These are phyloP conservation scores for Campoplex nolae DNA, from an alignment of 2,888 invertebrate species.

Conservation along the genomic window DNA sequence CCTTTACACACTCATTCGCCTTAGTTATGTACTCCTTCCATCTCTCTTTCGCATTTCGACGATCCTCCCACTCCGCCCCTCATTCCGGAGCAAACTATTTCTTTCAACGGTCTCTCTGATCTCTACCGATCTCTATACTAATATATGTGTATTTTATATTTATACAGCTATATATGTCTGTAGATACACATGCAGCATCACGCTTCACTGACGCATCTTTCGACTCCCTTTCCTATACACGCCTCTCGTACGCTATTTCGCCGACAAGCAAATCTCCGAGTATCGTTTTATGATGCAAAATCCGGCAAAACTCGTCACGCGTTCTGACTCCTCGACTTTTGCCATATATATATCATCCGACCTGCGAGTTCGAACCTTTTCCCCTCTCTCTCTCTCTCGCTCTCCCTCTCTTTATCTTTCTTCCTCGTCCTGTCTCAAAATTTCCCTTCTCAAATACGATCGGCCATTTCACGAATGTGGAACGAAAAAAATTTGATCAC, in stretches of 20 bases:
- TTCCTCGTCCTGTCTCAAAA: background rate
- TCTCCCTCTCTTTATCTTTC: too few species aligned
- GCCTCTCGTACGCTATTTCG: constrained; percentile 45
- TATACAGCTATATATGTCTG: background rate
- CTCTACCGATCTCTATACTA: constrained; percentile 64
- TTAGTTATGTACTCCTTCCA: constrained; percentile 7
- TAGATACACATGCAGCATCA: constrained; percentile 14
- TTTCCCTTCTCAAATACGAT: background rate
- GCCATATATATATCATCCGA: background rate
- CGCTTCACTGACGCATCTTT: constrained; percentile 47
- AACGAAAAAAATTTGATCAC: background rate
- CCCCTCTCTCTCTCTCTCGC: background rate
- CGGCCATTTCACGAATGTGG: background rate
- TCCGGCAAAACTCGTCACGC: constrained; percentile 50
- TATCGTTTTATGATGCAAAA: constrained; percentile 62
- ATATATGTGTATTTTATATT: constrained; percentile 4
- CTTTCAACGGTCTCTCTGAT: constrained; percentile 72
- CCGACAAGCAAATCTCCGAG: constrained; percentile 53
- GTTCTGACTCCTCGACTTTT: constrained; percentile 28
- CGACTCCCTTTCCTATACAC: constrained; percentile 25
- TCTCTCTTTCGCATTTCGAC: constrained; percentile 43
- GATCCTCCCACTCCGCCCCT: constrained; percentile 42
- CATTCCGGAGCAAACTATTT: constrained; percentile 69
- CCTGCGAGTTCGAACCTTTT: background rate
- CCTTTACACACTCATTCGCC: constrained; percentile 52